These are phyloP conservation scores for Volucella zonaria DNA, from an alignment of 2,888 invertebrate genomes.

Conservation along the genomic window DNA sequence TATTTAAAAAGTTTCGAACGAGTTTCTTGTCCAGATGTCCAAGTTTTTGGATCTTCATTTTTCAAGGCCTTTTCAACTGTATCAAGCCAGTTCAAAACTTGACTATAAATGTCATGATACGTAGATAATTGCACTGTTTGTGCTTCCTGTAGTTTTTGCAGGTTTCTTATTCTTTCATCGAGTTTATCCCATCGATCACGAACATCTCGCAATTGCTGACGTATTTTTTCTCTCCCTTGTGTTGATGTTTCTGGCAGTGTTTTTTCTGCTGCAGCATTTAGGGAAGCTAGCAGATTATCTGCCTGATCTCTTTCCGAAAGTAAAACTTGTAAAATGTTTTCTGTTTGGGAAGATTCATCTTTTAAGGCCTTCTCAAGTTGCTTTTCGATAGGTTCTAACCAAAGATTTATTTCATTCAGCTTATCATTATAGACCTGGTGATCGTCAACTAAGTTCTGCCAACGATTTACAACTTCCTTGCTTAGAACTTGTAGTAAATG, in stretches of 20 bases:
- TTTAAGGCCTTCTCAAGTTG: conserved; percentile 86
- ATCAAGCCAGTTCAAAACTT: conserved; percentile 93
- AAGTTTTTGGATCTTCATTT: conserved; percentile 87
- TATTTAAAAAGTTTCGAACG: conserved; percentile 92
- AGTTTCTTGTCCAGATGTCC: conserved; percentile 92
- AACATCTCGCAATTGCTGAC: conserved; percentile 91
- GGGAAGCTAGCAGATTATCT: conserved; percentile 88
- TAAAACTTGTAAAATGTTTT: conserved; percentile 88
- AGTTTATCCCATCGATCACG: conserved; percentile 94
- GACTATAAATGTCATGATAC: conserved; percentile 93
- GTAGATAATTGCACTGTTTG: conserved; percentile 92
- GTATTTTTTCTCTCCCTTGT: conserved; percentile 93
- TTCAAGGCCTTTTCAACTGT: conserved; percentile 91
- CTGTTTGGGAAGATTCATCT: conserved; percentile 87
- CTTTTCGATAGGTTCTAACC: conserved; percentile 90
- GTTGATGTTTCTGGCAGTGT: conserved; percentile 96
- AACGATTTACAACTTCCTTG: conserved; percentile 93
- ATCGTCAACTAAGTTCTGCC: conserved; percentile 92
- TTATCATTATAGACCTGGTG: conserved; percentile 91
- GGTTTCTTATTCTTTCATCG: conserved; percentile 91
- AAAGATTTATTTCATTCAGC: conserved; percentile 88
- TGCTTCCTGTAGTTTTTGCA: conserved; percentile 93
- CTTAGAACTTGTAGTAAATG: conserved; percentile 91
- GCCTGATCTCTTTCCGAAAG: conserved; percentile 92
- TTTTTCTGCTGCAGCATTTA: conserved; percentile 92